Conservation (phyloP, 1,140 invertebrate genomes). For the Drosophila biarmipes region DNA sequence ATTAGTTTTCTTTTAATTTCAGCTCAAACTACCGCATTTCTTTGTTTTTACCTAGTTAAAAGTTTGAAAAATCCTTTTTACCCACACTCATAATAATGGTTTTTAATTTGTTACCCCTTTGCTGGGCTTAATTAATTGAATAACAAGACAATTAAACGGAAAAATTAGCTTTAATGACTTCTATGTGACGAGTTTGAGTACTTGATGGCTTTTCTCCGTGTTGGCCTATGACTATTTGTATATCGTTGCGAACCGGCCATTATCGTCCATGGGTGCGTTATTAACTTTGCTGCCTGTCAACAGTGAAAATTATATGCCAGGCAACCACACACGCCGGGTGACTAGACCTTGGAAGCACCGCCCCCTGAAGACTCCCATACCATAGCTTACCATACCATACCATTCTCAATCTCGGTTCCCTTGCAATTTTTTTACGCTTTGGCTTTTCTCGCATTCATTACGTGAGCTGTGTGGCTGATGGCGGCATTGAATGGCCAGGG, state of each 20-base stretch:
- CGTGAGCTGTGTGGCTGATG: conserved; percentile 74
- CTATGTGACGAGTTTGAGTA: neutral
- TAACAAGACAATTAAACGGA: too few relatives aligned
- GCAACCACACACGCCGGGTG: conserved; percentile 31
- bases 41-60: too few relatives aligned
- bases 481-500: conserved; percentile 39
- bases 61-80: too few relatives aligned
- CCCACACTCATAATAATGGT: too few relatives aligned
- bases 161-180: neutral
- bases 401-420: conserved; percentile 33
- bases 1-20: too few relatives aligned
- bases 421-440: conserved; percentile 72
- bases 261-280: conserved; percentile 77
- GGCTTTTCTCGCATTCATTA: conserved; percentile 71
- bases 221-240: conserved; percentile 38
- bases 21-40: too few relatives aligned
- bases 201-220: conserved; percentile 2
- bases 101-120: too few relatives aligned
- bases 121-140: too few relatives aligned
- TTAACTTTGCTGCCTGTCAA: conserved; percentile 80
- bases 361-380: neutral
- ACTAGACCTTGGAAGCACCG: neutral
- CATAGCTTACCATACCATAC: neutral
- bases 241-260: conserved; percentile 45
- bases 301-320: conserved; percentile 77